A percentile compares a stretch with the other conserved stretches of the same genome.
phyloP scores from a whole-genome alignment of 2,888 invertebrate genomes.

The Harpalus rufipes region DNA sequence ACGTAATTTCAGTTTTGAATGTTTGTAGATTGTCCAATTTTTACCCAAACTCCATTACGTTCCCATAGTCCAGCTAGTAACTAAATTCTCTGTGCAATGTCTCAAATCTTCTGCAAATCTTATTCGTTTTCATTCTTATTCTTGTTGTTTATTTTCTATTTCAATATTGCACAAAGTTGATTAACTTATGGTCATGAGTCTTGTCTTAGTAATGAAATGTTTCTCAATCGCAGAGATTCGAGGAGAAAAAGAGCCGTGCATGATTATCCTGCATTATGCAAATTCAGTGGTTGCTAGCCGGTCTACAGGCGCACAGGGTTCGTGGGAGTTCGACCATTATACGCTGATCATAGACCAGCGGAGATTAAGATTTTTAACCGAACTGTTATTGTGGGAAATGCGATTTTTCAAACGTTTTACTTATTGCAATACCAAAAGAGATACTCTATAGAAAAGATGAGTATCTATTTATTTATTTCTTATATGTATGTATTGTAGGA shows the following conservation, averaged over 20 bases:
- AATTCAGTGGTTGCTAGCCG: background rate
- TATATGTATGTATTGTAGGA: too few species aligned
- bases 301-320: background rate
- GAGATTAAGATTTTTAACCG: background rate
- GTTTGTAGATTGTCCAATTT: too few species aligned
- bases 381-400: background rate
- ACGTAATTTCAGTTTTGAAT: too few species aligned
- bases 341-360: background rate
- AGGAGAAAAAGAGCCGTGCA: background rate
- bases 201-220: background rate
- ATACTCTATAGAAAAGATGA: too few species aligned
- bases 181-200: background rate
- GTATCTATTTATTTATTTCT: too few species aligned
- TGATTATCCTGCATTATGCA: constrained; percentile 22
- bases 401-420: background rate
- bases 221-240: constrained; percentile 9
- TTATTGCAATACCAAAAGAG: background rate
- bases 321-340: background rate
- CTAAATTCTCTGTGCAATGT: too few species aligned
- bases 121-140: too few species aligned
- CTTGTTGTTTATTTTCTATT: too few species aligned
- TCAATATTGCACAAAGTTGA: background rate
- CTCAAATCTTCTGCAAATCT: too few species aligned
- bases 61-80: too few species aligned
- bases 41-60: too few species aligned